Evolutionary conservation across 1,140 invertebrate species (phyloP).

Genomic region (Zaprionus ornatus): DNA sequence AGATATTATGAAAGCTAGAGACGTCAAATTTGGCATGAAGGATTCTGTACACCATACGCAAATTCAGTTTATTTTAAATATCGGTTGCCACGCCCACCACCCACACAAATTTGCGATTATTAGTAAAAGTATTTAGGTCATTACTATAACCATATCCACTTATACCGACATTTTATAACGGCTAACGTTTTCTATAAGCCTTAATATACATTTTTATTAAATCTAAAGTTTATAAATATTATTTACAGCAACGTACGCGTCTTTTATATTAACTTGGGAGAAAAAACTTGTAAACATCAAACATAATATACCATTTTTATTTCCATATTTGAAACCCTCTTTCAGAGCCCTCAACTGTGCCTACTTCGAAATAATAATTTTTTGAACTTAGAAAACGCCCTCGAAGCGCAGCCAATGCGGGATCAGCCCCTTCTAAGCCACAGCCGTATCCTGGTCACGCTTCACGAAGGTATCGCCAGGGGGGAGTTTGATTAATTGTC

Average conservation of each 20-base stretch:
- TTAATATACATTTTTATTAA: background rate
- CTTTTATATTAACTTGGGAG: background rate
- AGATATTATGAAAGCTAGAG: too few species aligned
- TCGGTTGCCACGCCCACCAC: too few species aligned
- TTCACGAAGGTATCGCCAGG: constrained; percentile 20
- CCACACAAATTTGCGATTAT: too few species aligned
- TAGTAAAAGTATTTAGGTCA: too few species aligned
- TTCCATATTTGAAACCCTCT: background rate
- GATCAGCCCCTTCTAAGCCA: background rate
- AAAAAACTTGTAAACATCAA: background rate
- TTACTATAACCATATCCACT: too few species aligned
- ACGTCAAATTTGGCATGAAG: too few species aligned
- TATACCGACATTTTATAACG: too few species aligned
- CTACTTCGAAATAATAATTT: background rate
- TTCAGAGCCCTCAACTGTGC: background rate
- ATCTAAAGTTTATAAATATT: too few species aligned
- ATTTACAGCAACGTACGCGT: too few species aligned
- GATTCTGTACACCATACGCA: too few species aligned
- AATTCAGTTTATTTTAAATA: too few species aligned
- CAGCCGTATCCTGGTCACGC: constrained; percentile 76
- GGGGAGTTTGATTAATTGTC: constrained; percentile 78
- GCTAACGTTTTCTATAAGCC: too few species aligned
- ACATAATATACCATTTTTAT: background rate
- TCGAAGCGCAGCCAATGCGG: background rate
- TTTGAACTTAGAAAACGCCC: background rate